Evolutionary conservation across 2,113 vertebrate species (phyloP).

Genomic region (Antidorcas marsupialis): DNA sequence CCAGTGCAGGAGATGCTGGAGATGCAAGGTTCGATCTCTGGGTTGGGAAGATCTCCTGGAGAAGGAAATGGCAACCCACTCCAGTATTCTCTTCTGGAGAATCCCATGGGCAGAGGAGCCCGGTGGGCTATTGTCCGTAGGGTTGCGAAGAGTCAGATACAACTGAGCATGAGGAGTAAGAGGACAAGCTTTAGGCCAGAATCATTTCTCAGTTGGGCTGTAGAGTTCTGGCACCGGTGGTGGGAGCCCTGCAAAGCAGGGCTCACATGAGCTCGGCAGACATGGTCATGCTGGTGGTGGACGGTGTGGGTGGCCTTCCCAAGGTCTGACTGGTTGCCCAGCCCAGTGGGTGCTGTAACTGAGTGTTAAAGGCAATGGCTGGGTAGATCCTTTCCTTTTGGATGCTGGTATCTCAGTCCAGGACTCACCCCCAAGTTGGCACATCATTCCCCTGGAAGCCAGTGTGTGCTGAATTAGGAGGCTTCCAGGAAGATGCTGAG

Average conservation of each 20-base stretch:
- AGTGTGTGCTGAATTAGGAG: constrained; percentile 6
- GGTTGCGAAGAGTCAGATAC: not conserved
- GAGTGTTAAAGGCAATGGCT: not conserved
- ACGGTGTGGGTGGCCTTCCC: not conserved
- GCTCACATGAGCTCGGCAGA: not conserved
- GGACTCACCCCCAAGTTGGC: not conserved
- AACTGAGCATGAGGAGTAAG: not conserved
- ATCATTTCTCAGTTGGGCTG: not conserved
- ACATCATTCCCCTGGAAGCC: not conserved
- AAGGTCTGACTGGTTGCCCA: not conserved
- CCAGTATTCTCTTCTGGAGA: not conserved
- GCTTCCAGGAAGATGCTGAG: constrained; percentile 49
- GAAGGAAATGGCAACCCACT: not conserved
- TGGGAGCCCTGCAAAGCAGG: not conserved
- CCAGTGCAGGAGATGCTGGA: not conserved
- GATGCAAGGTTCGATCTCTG: not conserved
- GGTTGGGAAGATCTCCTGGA: not conserved
- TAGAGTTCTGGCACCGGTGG: not conserved
- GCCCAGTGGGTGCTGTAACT: not conserved
- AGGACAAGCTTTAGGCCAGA: not conserved
- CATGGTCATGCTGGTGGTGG: not conserved
- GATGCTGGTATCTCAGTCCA: not conserved
- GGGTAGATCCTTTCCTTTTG: not conserved
- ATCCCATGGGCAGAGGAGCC: not conserved
- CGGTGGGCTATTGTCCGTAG: not conserved